Base-by-base conservation (phyloP, 1,140 invertebrate genomes). In the Drosophila murphyi region DNA sequence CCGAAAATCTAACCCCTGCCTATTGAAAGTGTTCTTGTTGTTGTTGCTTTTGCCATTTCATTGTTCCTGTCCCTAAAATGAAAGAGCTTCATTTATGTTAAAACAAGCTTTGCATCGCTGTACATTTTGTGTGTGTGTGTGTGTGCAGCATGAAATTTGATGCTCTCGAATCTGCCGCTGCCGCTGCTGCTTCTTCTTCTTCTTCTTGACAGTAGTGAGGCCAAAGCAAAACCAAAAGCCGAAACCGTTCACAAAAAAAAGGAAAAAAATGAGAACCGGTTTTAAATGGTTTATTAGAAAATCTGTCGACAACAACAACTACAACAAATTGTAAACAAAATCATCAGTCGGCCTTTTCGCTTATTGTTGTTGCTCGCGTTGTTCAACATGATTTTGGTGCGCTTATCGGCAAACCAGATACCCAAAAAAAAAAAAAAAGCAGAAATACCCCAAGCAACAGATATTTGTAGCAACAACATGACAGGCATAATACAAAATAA, bases 281-380 rank as follows among this genome's bases (percentile, higher is more conserved):
- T 88, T 55, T 78, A 62, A 88, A 88, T 88, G 85, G 80, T 88
- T 89, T 88, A 88, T 88, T 88, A 88, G 83, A 88, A 88, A 88
- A 88, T 88, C 83, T 89, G 76, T 89, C 61, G 82, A 75, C 75
- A 76, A 72, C 64, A 79, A 70, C 61, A 65, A 75, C 39, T 71
- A 62, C 70, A 80, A 55, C 75, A 69, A 87, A 88, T 88, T 88
- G 79, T 87, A 87, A 87, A 87, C 83, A 87, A 88, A 82, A 87
- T 85, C 65, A 77, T 80, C 63, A 83, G 64, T 56, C 80, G 56
- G 54, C 74, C 56, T 64, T 67, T 76, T 57, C 55, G 31, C 35
- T 50, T 67, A 34, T 31, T 65, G 55, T 63, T 34, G 56, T 60
- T 55, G 52, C 35, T 43, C 35, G 64, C 57, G 72, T 59, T 71